A percentile compares a stretch with the other conserved stretches of the same genome.
Evolutionary conservation across 2,888 invertebrate species (phyloP).

Genomic region (Mythimna lalbum): DNA sequence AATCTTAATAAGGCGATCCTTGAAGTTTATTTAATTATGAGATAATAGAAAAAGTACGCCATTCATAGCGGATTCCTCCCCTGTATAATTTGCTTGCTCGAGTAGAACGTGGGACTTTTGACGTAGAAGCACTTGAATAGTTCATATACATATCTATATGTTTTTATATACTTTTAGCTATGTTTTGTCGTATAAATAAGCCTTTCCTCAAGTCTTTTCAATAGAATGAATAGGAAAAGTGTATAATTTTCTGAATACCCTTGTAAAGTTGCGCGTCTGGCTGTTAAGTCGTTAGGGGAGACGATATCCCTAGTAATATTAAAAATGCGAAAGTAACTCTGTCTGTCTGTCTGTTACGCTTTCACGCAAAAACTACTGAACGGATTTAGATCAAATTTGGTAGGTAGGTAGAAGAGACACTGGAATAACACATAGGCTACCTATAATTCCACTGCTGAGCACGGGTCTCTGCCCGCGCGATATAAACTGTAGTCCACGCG

Average conservation of each 20-base stretch:
- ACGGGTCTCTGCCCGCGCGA: too few species aligned
- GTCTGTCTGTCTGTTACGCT: too few species aligned
- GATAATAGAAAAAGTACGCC: constrained; percentile 69
- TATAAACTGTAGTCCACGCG: too few species aligned
- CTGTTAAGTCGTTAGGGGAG: constrained; percentile 4
- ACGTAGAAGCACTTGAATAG: constrained; percentile 38
- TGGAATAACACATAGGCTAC: too few species aligned
- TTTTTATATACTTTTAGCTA: not conserved
- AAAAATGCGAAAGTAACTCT: too few species aligned
- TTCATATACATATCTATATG: constrained; percentile 16
- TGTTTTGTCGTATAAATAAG: constrained; percentile 21
- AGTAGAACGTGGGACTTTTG: constrained; percentile 55
- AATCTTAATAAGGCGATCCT: constrained; percentile 76
- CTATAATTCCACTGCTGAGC: too few species aligned
- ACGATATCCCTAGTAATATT: too few species aligned
- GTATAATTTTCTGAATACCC: constrained; percentile 6
- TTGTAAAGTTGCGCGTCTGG: constrained; percentile 11
- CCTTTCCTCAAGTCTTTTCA: constrained; percentile 12
- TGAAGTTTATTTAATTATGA: constrained; percentile 80
- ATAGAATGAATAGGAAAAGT: constrained; percentile 15
- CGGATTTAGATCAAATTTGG: too few species aligned
- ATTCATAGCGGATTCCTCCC: constrained; percentile 47
- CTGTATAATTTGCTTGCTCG: constrained; percentile 66
- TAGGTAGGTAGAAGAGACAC: too few species aligned
- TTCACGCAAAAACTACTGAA: too few species aligned